Conservation (phyloP, 2,888 invertebrate genomes). For the Sialis lutaria region DNA sequence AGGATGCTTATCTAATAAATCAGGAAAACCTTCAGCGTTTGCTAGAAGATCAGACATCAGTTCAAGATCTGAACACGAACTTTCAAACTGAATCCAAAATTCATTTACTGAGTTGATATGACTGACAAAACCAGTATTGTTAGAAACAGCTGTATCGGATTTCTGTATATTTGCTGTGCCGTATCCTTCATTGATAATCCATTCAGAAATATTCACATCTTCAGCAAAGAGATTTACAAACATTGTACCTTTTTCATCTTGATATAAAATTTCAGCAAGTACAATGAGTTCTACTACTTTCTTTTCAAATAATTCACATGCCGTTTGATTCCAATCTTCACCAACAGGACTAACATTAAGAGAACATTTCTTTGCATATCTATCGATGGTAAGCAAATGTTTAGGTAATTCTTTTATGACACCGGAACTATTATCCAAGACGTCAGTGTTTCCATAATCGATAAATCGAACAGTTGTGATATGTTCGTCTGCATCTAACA, state of each 20-base stretch:
- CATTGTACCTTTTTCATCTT: conserved; percentile 39
- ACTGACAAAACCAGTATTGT: conserved; percentile 43
- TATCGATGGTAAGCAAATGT: conserved; percentile 33
- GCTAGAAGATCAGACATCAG: conserved; percentile 39
- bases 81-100: conserved; percentile 58
- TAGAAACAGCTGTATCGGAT: conserved; percentile 32
- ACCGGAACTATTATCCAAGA: conserved; percentile 41
- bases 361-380: conserved; percentile 43
- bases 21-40: conserved; percentile 32
- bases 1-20: conserved; percentile 32
- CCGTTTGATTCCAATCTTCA: conserved; percentile 47
- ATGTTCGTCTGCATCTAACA: conserved; percentile 62
- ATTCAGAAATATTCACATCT: conserved; percentile 40
- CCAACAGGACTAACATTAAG: conserved; percentile 47
- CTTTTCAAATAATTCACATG: conserved; percentile 33
- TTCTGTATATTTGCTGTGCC: conserved; percentile 25
- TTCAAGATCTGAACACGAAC: conserved; percentile 36
- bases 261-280: conserved; percentile 20
- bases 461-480: conserved; percentile 61
- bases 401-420: conserved; percentile 43
- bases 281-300: conserved; percentile 8
- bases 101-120: conserved; percentile 49
- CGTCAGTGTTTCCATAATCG: conserved; percentile 65
- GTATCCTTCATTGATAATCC: conserved; percentile 37
- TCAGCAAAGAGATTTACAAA: conserved; percentile 47